Evolutionary conservation across 2,888 invertebrate genomes (phyloP), one percentile per base, ranked within the genome.

Genomic region (Pecten maximus): DNA sequence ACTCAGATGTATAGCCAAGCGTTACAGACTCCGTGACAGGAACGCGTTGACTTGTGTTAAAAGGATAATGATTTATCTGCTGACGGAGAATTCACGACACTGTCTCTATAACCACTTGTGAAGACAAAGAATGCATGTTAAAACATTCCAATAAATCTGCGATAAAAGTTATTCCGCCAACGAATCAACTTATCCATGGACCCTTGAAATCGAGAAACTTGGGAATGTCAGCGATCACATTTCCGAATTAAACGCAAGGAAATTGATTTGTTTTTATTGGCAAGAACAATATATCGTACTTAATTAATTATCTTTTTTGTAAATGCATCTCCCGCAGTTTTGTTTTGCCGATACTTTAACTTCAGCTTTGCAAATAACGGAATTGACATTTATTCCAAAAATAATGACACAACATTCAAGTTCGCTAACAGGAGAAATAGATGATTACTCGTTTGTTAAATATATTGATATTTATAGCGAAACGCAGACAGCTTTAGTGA

Each of bases 151-250:
- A 74, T 74, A 10, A 74, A 74, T 74, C 74, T 74, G 23, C 74
- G 10, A 6, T 74, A 35, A 35, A 74, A 28, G 35, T 74, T 74
- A 35, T 74, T 74, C 35, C 8, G 74, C 74, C 74, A 15, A 35
- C 74, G 28, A 74, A 74, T 12, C 74, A 74, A 2, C 28, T 35
- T 74, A 74, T 74, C 35, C 74, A 28, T 35, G 28, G 35, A 74
- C 74, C 74, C 74, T 35, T 74, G 74, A 35, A 74, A 74, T 74
- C 35, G 35, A 35, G 74, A 74, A 74, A 74, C 35, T 74, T 74
- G 35, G 74, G 35, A 35, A 74, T 74, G 74, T 74, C 74, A 74
- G 74, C 74, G 74, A 74, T 28, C 35, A 74, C 74, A 74, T 74
- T 74, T 35, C 10, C 74, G 74, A 28, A 74, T 74, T 74, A 28